Evolutionary conservation across 2,888 invertebrate species (phyloP), one percentile per base, ranked within the genome.

Genomic region (Barypeithes pellucidus): DNA sequence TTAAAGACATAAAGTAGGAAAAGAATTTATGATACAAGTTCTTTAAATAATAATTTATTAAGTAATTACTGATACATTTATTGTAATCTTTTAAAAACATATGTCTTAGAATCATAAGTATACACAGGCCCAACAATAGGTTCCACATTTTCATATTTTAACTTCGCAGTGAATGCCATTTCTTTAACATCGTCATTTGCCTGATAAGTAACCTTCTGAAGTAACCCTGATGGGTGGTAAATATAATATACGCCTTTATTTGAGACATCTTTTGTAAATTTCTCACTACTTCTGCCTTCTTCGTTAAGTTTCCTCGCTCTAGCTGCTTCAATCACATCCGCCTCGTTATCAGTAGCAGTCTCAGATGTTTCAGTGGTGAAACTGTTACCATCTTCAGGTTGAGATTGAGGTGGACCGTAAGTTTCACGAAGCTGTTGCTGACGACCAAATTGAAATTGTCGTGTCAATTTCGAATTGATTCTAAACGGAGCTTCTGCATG

Each of bases 121-220:
- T 90, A 92, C 50, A 91, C 89, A 36, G 90, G 91, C 60, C 90
- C 87, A 8, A 88, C 88, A 16, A 91, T 90, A 0, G 90, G 90
- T 69, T 91, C 90, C 72, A 91, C 91, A 78, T 89, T 88, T 79
- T 87, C 89, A 81, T 91, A 91, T 61, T 89, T 90, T 72, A 92
- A 87, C 78, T 89, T 89, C 9, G 91, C 91, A 36, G 89, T 89
- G 81, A 90, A 91, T 20, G 89, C 91, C 91, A 91, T 91, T 68
- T 91, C 90, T 41, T 84, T 84, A 45, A 83, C 75, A 80, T 88
- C 86, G 76, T 88, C 86, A 11, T 84, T 83, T 80, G 91, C 90
- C 71, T 88, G 86, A 84, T 90, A 92, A 78, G 88, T 88, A 14
- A 92, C 89, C 69, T 89, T 87, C 79, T 92, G 92, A 3, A 92